Conservation (phyloP, 2,113 vertebrate genomes). For the Bubo blakistoni region DNA sequence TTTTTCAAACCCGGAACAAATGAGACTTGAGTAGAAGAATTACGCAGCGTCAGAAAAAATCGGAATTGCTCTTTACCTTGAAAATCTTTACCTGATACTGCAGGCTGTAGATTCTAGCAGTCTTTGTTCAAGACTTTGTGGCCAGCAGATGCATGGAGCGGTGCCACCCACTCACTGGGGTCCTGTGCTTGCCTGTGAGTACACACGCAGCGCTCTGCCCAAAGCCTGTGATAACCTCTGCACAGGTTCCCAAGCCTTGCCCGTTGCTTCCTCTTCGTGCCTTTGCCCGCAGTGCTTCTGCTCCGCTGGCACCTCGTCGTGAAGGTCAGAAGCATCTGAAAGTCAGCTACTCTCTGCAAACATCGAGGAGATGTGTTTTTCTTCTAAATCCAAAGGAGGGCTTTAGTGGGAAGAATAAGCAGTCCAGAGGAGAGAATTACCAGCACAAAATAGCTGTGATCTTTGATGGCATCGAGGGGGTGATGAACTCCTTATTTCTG, state of each 20-base stretch:
- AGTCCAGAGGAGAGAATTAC: neutral
- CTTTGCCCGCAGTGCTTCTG: neutral
- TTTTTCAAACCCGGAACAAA: neutral
- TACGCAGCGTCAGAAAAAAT: neutral
- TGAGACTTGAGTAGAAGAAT: neutral
- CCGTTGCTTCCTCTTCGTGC: neutral
- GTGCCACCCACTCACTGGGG: neutral
- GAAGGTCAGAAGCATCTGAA: neutral
- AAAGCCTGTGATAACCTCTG: accelerated
- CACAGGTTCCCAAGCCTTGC: neutral
- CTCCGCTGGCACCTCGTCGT: neutral
- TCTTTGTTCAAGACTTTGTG: neutral
- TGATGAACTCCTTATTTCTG: neutral
- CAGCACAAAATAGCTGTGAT: neutral
- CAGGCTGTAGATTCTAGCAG: neutral
- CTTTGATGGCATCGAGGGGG: neutral
- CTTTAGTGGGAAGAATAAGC: neutral
- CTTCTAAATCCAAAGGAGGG: neutral
- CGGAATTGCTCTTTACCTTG: neutral
- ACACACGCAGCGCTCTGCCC: neutral
- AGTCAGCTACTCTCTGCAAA: neutral
- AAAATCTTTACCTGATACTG: neutral
- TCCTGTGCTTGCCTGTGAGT: neutral
- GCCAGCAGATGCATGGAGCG: neutral
- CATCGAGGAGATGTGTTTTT: neutral